phyloP scores from a whole-genome alignment of 2,113 vertebrate species.

The Herpailurus yagouaroundi region DNA sequence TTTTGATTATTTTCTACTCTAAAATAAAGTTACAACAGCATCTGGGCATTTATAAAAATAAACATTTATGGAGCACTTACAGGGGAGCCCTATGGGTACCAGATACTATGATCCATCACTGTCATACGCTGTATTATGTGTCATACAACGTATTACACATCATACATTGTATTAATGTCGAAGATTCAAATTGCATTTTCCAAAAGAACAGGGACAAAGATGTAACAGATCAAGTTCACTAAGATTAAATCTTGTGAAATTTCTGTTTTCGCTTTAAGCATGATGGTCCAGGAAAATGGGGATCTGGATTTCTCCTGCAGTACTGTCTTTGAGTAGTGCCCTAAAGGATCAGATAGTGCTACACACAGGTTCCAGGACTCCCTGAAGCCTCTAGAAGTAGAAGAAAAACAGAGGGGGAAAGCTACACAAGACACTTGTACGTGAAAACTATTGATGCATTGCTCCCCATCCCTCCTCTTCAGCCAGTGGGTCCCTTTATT shows the following conservation, averaged over 20 bases:
- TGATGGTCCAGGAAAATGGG: background rate
- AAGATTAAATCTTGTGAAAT: background rate
- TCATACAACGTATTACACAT: background rate
- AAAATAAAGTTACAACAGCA: background rate
- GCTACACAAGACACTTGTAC: conserved; percentile 6
- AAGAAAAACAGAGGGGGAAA: background rate
- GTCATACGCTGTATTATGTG: background rate
- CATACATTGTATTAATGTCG: background rate
- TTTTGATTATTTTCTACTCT: background rate
- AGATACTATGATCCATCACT: background rate
- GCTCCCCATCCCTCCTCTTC: background rate
- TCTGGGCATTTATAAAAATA: background rate
- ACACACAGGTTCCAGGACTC: background rate
- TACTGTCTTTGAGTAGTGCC: background rate
- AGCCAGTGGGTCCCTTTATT: background rate
- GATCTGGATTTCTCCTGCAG: background rate
- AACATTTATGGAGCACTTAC: background rate
- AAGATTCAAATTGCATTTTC: conserved; percentile 35
- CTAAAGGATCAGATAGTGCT: background rate
- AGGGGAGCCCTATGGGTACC: background rate
- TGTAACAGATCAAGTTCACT: background rate
- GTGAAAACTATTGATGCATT: background rate
- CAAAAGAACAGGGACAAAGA: conserved; percentile 36
- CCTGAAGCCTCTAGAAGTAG: background rate
- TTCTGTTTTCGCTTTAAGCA: background rate